Evolutionary conservation across 2,113 vertebrate species (phyloP).

Genomic region (Steatornis caripensis): DNA sequence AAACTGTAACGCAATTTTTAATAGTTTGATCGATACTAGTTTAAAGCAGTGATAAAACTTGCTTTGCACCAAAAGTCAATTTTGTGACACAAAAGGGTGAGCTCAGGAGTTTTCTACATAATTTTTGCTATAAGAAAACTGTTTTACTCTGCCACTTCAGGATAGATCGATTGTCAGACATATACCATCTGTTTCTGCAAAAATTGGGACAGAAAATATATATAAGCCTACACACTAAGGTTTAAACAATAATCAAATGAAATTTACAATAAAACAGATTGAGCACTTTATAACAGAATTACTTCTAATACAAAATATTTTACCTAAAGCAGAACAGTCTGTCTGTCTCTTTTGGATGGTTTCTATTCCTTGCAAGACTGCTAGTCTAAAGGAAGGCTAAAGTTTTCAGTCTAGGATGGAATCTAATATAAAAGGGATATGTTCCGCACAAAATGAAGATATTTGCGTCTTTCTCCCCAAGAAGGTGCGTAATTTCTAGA

Average conservation of each 20-base stretch:
- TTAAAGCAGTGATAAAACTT: slow-evolving; percentile 70
- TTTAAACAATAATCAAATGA: slow-evolving; percentile 58
- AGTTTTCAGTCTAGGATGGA: neutral
- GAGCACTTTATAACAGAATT: slow-evolving; percentile 1
- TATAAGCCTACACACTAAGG: neutral
- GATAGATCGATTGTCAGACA: slow-evolving; percentile 51
- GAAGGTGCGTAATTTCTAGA: neutral
- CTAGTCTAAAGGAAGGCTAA: neutral
- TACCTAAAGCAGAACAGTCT: neutral
- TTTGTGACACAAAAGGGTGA: slow-evolving; percentile 61
- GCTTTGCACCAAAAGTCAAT: slow-evolving; percentile 49
- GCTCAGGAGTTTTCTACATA: slow-evolving; percentile 60
- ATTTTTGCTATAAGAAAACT: slow-evolving; percentile 60
- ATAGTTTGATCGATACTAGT: slow-evolving; percentile 67
- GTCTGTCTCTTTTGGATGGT: neutral
- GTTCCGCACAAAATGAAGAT: neutral
- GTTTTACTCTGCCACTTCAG: slow-evolving; percentile 42
- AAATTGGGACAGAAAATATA: slow-evolving; percentile 28
- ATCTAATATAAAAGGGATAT: neutral
- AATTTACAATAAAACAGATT: slow-evolving; percentile 9
- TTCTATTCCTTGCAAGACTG: neutral
- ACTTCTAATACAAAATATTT: neutral
- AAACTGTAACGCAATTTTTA: slow-evolving; percentile 45
- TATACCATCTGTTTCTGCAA: slow-evolving; percentile 46
- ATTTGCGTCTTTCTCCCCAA: neutral